Evolutionary conservation across 2,888 invertebrate species (phyloP), one percentile per base, ranked within the genome.

Genomic region (Steinernema carpocapsae): DNA sequence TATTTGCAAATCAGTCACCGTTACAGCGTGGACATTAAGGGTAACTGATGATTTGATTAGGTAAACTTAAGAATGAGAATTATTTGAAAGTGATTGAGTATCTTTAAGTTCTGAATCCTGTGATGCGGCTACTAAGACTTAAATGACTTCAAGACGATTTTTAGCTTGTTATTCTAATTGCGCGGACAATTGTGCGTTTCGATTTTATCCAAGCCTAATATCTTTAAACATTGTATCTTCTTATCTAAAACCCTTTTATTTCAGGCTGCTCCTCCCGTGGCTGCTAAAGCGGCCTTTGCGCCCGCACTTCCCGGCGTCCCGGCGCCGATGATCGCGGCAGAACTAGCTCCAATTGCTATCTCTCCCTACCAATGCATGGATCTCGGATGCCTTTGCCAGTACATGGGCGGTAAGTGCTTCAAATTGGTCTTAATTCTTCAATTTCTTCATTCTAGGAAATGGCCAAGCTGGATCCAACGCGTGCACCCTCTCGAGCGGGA

Each of bases 291-390:
- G 22, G 80, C 81, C 7, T 73, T 84, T 19, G 84, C 85, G 14
- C 85, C 85, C 0, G 84, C 84, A 29, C 72, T 83, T 37, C 79
- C 79, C 3, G 79, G 79, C 4, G 72, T 74, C 12, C 73, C 72
- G 43, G 72, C 73, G 12, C 78, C 74, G 1, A 70, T 75, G 14
- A 74, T 83, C 74, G 82, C 84, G 0, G 84, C 84, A 1, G 84
- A 85, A 71, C 75, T 85, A 52, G 84, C 85, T 0, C 84, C 83
- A 7, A 82, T 85, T 71, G 82, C 85, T 17, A 78, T 82, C 10
- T 79, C 76, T 10, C 80, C 84, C 70, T 83, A 83, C 64, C 82
- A 85, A 74, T 86, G 86, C 76, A 81, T 86, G 84, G 84, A 84
- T 73, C 72, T 85, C 45, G 78, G 81, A n/a, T 86, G 86, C 75